These are phyloP conservation scores for Thalassophryne amazonica DNA, from an alignment of 2,797 vertebrate genomes.

Conservation along the genomic window DNA sequence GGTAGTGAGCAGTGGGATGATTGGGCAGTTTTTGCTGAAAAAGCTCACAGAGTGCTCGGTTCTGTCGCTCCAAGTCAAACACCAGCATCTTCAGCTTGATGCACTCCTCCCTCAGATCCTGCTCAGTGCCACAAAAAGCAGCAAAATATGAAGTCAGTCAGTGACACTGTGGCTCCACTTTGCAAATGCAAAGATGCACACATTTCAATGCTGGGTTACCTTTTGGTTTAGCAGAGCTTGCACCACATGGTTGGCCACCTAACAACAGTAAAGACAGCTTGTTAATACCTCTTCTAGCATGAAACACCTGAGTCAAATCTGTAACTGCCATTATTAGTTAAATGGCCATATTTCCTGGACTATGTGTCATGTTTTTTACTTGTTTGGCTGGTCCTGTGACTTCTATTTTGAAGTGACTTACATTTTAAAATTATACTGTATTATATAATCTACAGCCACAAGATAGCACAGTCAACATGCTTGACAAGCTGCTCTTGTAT, in stretches of 20 bases:
- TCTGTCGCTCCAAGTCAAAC: constrained; percentile 94
- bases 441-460: no score
- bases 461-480: no score
- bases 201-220: constrained; percentile 72
- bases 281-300: background rate
- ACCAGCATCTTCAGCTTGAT: constrained; percentile 96
- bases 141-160: background rate
- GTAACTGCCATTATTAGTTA: no score
- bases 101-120: constrained; percentile 96
- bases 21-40: constrained; percentile 94
- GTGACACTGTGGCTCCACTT: background rate
- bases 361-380: no score
- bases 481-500: no score
- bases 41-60: constrained; percentile 89
- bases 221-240: constrained; percentile 90
- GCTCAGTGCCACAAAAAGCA: constrained; percentile 10
- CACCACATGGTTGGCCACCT: constrained; percentile 96
- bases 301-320: background rate
- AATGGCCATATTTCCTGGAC: no score
- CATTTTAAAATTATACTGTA: no score
- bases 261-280: background rate
- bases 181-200: background rate
- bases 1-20: constrained; percentile 83
- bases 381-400: no score
- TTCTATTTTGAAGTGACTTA: no score